phyloP scores from a whole-genome alignment of 1,140 invertebrate species.

The Drosophila teissieri region DNA sequence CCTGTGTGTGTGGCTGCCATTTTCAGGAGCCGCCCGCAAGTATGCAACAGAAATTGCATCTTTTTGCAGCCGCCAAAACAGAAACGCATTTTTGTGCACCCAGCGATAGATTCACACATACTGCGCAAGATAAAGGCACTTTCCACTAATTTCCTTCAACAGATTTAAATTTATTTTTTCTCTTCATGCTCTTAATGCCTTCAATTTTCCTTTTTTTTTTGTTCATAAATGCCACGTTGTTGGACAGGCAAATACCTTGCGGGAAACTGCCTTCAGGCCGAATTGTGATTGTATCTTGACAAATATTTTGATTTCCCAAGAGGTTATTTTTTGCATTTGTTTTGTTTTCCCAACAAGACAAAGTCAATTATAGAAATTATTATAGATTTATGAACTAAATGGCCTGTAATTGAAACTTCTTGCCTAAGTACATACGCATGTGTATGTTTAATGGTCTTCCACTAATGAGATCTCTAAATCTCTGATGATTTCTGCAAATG shows the following conservation, averaged over 20 bases:
- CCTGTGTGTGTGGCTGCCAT: slow-evolving; percentile 37
- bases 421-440: too few species aligned
- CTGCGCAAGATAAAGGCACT: too few species aligned
- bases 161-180: not conserved
- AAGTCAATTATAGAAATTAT: not conserved
- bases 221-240: not conserved
- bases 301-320: not conserved
- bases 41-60: slow-evolving; percentile 63
- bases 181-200: not conserved
- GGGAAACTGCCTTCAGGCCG: not conserved
- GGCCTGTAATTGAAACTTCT: too few species aligned
- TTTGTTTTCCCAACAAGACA: not conserved
- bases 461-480: too few species aligned
- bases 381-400: too few species aligned
- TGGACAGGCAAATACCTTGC: not conserved
- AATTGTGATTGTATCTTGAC: not conserved
- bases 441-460: too few species aligned
- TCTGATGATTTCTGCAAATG: not conserved
- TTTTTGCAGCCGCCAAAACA: not conserved
- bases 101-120: not conserved
- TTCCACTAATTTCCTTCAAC: not conserved
- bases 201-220: not conserved
- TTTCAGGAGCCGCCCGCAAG: slow-evolving; percentile 61
- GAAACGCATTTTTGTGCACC: slow-evolving; percentile 18
- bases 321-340: not conserved